Evolutionary conservation across 2,888 invertebrate genomes (phyloP), one percentile per base, ranked within the genome.

Genomic region (Andrena bicolor): DNA sequence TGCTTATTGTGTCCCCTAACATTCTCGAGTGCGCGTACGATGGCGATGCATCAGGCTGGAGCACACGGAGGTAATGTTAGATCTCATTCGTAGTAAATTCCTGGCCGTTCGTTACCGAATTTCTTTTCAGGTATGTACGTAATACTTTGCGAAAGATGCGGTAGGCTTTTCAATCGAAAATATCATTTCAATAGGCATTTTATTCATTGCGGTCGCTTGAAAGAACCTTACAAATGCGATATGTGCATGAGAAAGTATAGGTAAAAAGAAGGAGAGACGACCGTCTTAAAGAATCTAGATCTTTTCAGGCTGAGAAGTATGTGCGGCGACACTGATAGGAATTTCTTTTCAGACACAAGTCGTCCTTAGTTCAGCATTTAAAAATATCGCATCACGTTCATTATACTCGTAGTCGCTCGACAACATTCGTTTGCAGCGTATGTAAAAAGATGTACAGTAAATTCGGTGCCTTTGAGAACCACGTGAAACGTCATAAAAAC

Each of bases 321-420:
- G 7, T 5, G 49, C 4, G 48, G 23, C 0, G 26, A 26, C 4
- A 77, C 48, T 63, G 28, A 41, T 8, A 6, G 23, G 7, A 49
- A 28, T 73, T 71, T 79, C 0, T 30, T 88, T 86, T 61, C 71
- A 88, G 88, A 48, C 77, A 88, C 30, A 87, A 74, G 48, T 88
- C 87, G 0, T 80, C 87, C 13, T 68, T 88, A 32, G 20, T 61
- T 61, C 76, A 86, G 4, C 88, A 88, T 56, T 65, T 86, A 56
- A 84, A 63, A 49, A 6, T 2, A 0, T 13, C 3, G 7, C 87
- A 87, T 58, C 5, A 72, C 0, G 3, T 78, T 28, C 53, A 41
- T 23, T 48, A 56, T 30, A 10, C 8, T n/a, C 7, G 2, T 5
- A 32, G 78, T 41, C 13, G 0, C 30, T 32, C 30, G 0, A 68